These are phyloP conservation scores for Nomada ruficornis DNA, from an alignment of 2,888 invertebrate species.

Conservation along the genomic window DNA sequence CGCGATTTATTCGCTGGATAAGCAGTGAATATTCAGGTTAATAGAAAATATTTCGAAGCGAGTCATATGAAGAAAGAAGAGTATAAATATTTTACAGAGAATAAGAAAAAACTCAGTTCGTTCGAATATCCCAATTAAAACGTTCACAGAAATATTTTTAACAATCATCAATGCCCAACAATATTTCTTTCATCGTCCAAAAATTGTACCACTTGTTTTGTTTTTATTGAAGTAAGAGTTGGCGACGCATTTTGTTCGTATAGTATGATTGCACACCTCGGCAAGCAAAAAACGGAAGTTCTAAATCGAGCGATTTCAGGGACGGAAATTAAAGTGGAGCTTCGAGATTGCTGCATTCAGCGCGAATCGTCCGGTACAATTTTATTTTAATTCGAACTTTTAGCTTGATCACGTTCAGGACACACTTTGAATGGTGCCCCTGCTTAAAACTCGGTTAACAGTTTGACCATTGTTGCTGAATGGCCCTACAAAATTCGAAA, in stretches of 20 bases:
- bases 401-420: background rate
- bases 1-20: conserved; percentile 39
- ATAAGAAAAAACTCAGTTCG: too few species aligned
- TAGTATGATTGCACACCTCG: background rate
- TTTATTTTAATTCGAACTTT: conserved; percentile 50
- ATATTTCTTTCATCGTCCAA: too few species aligned
- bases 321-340: conserved; percentile 30
- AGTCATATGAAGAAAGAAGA: too few species aligned
- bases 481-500: background rate
- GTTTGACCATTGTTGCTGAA: conserved; percentile 30
- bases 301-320: conserved; percentile 7
- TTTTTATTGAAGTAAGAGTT: too few species aligned
- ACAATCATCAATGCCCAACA: too few species aligned
- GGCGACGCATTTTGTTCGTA: background rate
- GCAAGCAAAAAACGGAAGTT: background rate
- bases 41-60: too few species aligned
- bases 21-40: background rate
- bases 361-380: conserved; percentile 8
- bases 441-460: conserved; percentile 40
- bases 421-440: conserved; percentile 20
- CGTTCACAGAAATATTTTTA: too few species aligned
- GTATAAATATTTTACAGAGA: too few species aligned
- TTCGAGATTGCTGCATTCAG: background rate
- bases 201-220: too few species aligned
- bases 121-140: too few species aligned